Percentiles rank a stretch among this genome's conserved stretches.
Evolutionary conservation across 2,888 invertebrate species (phyloP).

Genomic region (Podabrus alpinus): DNA sequence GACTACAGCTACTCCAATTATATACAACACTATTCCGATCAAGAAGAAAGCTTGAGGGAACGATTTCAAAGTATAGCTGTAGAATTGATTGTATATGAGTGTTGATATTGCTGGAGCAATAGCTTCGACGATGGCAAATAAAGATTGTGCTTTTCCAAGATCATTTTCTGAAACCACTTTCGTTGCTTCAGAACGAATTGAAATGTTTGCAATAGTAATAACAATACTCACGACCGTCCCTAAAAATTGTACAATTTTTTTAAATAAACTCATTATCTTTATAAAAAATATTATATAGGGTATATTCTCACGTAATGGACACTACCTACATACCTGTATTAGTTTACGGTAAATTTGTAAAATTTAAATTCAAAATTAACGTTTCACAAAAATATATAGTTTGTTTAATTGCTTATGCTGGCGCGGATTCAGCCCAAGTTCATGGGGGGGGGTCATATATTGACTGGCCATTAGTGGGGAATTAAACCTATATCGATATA

Average conservation of each 20-base stretch:
- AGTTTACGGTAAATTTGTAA: no score
- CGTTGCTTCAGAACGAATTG: slow-evolving; percentile 50
- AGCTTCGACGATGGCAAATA: slow-evolving; percentile 65
- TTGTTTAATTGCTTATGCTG: no score
- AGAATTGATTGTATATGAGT: slow-evolving; percentile 61
- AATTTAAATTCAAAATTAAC: no score
- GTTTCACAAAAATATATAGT: no score
- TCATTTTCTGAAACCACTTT: slow-evolving; percentile 51
- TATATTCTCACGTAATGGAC: no score
- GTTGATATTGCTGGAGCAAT: slow-evolving; percentile 61
- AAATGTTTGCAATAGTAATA: slow-evolving; percentile 47
- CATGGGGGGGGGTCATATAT: no score
- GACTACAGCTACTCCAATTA: not conserved
- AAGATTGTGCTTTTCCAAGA: slow-evolving; percentile 56
- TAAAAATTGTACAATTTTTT: not conserved
- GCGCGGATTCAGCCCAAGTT: no score
- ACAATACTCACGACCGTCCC: slow-evolving; percentile 41
- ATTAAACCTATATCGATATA: no score
- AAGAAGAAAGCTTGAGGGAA: slow-evolving; percentile 63
- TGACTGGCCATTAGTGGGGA: no score
- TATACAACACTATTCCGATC: slow-evolving; percentile 49
- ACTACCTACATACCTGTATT: no score
- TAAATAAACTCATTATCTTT: not conserved
- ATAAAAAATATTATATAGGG: no score
- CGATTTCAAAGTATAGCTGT: slow-evolving; percentile 57